phyloP scores from a whole-genome alignment of 2,113 vertebrate species.

The Loxodonta africana region DNA sequence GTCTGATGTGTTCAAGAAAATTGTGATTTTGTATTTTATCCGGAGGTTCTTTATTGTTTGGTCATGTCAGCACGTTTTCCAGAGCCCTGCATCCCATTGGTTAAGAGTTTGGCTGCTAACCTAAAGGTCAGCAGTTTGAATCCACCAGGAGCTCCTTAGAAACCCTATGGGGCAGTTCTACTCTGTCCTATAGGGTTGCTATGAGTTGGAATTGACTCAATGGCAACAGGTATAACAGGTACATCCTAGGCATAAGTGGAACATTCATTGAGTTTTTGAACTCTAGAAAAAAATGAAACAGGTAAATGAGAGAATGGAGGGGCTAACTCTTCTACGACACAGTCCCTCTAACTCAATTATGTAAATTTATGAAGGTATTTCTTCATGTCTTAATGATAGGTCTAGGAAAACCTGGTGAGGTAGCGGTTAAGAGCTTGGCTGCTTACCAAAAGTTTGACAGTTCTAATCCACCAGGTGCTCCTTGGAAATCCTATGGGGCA shows the following conservation, averaged over 20 bases:
- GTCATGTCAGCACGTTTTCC: not conserved
- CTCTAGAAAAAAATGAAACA: not conserved
- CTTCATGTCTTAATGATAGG: not conserved
- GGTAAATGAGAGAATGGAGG: not conserved
- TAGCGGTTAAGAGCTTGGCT: no score
- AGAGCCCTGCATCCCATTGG: not conserved
- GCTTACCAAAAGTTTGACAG: no score
- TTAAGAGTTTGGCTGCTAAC: no score
- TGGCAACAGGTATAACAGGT: no score
- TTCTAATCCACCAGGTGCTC: no score
- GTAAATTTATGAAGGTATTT: not conserved
- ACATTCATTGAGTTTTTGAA: not conserved
- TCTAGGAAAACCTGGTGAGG: no score
- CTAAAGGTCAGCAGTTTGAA: no score
- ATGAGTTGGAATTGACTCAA: no score
- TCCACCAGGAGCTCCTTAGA: no score
- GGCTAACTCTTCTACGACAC: not conserved
- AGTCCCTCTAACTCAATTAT: not conserved
- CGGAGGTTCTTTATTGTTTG: not conserved
- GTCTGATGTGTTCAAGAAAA: not conserved
- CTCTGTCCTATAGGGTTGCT: no score
- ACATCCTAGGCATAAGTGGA: not conserved
- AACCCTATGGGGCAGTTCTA: no score
- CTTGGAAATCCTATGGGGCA: no score
- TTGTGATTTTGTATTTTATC: not conserved